phyloP scores from a whole-genome alignment of 1,140 invertebrate species.

The Dendroctonus ponderosae region DNA sequence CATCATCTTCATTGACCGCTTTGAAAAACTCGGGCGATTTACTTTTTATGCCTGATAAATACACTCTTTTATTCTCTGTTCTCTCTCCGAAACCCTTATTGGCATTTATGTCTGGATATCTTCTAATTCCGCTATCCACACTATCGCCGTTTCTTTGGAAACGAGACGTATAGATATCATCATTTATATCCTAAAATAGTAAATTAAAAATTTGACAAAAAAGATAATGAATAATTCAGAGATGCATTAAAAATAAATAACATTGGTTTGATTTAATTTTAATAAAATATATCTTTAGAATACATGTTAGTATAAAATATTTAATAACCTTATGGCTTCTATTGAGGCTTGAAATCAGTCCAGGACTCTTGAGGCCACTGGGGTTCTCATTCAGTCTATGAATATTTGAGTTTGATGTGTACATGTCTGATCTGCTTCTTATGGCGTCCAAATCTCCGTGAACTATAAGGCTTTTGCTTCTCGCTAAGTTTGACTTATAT shows the following conservation, averaged over 20 bases:
- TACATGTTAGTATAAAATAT: background rate
- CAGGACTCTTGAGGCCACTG: conserved; percentile 76
- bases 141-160: conserved; percentile 55
- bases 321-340: conserved; percentile 62
- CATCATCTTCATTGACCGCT: conserved; percentile 64
- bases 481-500: conserved; percentile 68
- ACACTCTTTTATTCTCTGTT: conserved; percentile 66
- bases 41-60: conserved; percentile 68
- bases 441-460: conserved; percentile 51
- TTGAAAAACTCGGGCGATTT: conserved; percentile 73
- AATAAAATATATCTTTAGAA: background rate
- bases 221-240: no score
- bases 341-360: conserved; percentile 79
- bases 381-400: conserved; percentile 66
- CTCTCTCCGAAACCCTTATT: conserved; percentile 48
- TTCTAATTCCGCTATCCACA: conserved; percentile 22
- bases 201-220: background rate
- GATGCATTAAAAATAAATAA: no score
- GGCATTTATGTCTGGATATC: conserved; percentile 15
- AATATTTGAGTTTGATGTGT: conserved; percentile 75
- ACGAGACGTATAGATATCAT: conserved; percentile 55
- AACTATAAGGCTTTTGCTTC: conserved; percentile 84
- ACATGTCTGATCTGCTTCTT: conserved; percentile 53
- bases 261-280: background rate
- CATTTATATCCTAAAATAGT: conserved; percentile 58